Percentiles rank a stretch among this genome's conserved stretches.
phyloP scores from a whole-genome alignment of 2,888 invertebrate genomes.

The Acrocyrtus sp. region DNA sequence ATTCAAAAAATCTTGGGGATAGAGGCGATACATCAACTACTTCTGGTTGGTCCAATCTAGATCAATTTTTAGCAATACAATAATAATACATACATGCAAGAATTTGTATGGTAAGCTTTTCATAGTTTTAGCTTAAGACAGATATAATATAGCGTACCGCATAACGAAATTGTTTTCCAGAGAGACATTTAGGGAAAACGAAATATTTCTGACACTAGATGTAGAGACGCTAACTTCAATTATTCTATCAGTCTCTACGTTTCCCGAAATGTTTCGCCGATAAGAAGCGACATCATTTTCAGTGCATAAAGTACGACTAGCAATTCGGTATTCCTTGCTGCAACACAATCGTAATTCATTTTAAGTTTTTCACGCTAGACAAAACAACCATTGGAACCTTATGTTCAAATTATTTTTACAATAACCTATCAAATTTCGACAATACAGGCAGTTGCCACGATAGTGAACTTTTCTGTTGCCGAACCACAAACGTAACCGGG shows the following conservation, averaged over 20 bases:
- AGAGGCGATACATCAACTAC: conserved; percentile 68
- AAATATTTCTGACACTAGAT: conserved; percentile 71
- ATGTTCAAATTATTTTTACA: not conserved
- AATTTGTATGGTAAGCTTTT: not conserved
- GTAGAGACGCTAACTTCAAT: conserved; percentile 77
- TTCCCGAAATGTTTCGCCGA: not conserved
- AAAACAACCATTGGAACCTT: too few relatives aligned
- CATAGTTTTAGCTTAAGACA: not conserved
- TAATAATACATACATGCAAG: not conserved
- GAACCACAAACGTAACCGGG: conserved; percentile 79
- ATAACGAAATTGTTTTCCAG: conserved; percentile 72
- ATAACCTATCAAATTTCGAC: conserved; percentile 49
- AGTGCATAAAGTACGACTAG: conserved; percentile 74
- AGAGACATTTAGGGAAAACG: conserved; percentile 72
- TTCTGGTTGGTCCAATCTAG: conserved; percentile 63
- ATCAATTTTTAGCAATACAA: conserved; percentile 14
- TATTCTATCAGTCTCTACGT: conserved; percentile 64
- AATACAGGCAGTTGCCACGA: conserved; percentile 82
- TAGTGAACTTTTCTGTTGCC: conserved; percentile 78
- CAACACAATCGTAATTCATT: not conserved
- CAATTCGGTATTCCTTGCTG: conserved; percentile 53
- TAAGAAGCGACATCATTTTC: conserved; percentile 64
- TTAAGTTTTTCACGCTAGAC: too few relatives aligned
- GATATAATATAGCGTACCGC: conserved; percentile 60
- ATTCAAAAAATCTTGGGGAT: conserved; percentile 74